These are phyloP conservation scores for Cotesia congregata DNA, from an alignment of 2,888 invertebrate genomes.

Conservation along the genomic window DNA sequence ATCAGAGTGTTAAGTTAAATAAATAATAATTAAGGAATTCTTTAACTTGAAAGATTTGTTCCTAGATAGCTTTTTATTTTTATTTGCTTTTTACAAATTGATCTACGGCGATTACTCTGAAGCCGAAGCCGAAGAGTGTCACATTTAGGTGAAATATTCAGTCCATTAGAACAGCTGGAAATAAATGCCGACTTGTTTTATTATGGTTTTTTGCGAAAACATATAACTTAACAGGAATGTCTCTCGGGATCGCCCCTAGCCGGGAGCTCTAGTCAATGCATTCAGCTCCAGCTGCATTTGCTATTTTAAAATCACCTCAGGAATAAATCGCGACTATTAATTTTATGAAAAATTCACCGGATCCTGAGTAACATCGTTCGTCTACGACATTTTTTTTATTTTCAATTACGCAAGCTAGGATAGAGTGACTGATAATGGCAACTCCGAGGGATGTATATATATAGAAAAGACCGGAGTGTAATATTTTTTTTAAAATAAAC, in stretches of 20 bases:
- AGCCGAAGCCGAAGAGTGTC: background rate
- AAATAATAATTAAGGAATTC: background rate
- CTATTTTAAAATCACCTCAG: constrained; percentile 14
- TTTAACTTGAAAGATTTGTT: background rate
- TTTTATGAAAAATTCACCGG: constrained; percentile 25
- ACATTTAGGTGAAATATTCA: constrained; percentile 15
- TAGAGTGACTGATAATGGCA: too few relatives aligned
- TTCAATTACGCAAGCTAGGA: background rate
- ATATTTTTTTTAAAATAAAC: too few relatives aligned
- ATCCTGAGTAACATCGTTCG: constrained; percentile 32
- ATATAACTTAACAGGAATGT: constrained; percentile 4
- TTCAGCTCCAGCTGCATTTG: constrained; percentile 17
- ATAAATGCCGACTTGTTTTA: background rate
- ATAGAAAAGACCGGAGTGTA: too few relatives aligned
- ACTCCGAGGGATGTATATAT: too few relatives aligned
- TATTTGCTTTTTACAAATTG: constrained; percentile 4
- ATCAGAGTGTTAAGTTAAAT: constrained; percentile 3
- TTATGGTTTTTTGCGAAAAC: background rate
- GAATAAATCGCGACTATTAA: constrained; percentile 35
- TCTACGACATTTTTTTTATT: constrained; percentile 24
- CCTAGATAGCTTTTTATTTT: background rate
- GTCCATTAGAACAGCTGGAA: background rate
- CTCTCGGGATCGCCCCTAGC: background rate
- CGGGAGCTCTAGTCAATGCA: constrained; percentile 15
- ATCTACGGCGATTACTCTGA: background rate